Conservation (phyloP, 2,888 invertebrate genomes). For the Glyphotaelius pellucidus region DNA sequence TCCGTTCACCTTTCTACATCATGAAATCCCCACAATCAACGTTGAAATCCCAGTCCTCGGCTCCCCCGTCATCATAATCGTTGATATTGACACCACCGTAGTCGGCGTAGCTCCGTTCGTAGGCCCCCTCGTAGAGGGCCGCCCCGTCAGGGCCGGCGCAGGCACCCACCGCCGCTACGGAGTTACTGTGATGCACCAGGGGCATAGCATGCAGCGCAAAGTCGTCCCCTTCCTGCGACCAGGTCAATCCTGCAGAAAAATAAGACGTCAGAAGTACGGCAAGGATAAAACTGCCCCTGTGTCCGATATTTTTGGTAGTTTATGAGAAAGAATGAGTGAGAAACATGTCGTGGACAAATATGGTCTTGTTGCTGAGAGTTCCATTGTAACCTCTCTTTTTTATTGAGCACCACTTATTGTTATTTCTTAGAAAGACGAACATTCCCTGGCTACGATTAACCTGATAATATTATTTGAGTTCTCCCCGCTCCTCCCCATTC, state of each 20-base stretch:
- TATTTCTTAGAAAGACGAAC: too few relatives aligned
- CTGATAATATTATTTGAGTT: too few relatives aligned
- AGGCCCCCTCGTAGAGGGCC: constrained; percentile 80
- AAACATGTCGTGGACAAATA: too few relatives aligned
- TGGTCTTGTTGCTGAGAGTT: too few relatives aligned
- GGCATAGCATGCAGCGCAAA: constrained; percentile 82
- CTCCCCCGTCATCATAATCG: constrained; percentile 73
- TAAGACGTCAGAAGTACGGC: background rate
- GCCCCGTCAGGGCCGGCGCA: constrained; percentile 78
- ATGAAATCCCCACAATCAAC: constrained; percentile 86
- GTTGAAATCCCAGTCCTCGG: constrained; percentile 83
- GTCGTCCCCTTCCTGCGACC: constrained; percentile 83
- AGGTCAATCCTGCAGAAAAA: constrained; percentile 77
- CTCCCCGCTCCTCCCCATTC: too few relatives aligned
- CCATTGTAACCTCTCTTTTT: background rate
- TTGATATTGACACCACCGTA: constrained; percentile 73
- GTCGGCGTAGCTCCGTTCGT: constrained; percentile 80
- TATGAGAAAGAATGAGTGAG: too few relatives aligned
- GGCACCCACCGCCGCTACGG: constrained; percentile 77
- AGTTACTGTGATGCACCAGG: constrained; percentile 81
- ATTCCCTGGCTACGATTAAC: too few relatives aligned
- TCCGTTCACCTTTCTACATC: constrained; percentile 74
- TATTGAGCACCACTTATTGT: background rate
- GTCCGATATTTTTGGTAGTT: background rate
- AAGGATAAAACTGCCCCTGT: background rate